Evolutionary conservation across 2,797 vertebrate species (phyloP), one percentile per base, ranked within the genome.

Genomic region (Parauchenoglanis ngamensis): DNA sequence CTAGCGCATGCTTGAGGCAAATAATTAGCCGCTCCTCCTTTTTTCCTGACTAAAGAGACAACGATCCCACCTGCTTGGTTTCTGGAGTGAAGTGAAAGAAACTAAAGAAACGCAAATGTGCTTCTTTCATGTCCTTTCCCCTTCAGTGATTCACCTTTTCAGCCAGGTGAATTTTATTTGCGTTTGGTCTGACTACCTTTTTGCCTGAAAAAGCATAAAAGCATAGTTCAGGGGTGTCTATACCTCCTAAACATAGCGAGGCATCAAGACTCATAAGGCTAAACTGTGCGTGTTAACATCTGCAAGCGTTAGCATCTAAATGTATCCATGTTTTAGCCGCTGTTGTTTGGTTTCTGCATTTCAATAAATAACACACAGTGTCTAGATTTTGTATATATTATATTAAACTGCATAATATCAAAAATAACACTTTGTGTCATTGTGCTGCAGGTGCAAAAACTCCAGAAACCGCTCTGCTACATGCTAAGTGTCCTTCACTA

Each of bases 401-500:
- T 40, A 40, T 77, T 19, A 56, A 77, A n/a, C 31, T 12, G 40
- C 2, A 49, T 25, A 17, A 13, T 6, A 56, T 25, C 23, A 35
- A 57, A 0, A 21, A 35, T 78, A 63, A 17, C 57, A 15, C 23
- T 25, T 40, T 25, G 77, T 59, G 77, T 57, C 0, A 1, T 81
- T 85, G 10, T 78, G 19, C 21, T 85, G 44, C 89, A 85, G 87
- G 88, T 73, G 87, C 11, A 23, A 94, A 92, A 94, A 90, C 86
- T 91, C 86, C 87, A 86, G 86, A 88, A 83, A 83, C 46, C 46
- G 6, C 28, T 84, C 91, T 89, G 92, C 90, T 91, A 91, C 92
- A 93, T 94, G 95, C 90, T 82, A 93, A 92, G 91, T 93, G 92
- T 90, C 92, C 89, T 56, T 91, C 94, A 92, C 90, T 95, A 90